Base-by-base conservation (phyloP, 2,888 invertebrate species). In the Phaonia tiefii region DNA sequence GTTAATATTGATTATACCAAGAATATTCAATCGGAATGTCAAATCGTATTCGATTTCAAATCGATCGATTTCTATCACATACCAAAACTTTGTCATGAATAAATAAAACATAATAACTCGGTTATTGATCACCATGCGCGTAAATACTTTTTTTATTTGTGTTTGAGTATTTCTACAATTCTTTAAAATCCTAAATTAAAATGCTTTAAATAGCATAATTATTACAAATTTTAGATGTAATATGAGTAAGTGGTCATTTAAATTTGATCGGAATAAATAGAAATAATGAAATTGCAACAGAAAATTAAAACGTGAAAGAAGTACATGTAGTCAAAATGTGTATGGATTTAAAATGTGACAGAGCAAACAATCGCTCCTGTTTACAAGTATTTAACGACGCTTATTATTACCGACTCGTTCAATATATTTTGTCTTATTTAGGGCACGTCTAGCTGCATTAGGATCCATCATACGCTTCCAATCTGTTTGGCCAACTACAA, bases 401-500 rank as follows among this genome's bases (percentile, higher is more conserved):
- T 86, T 86, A 3, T 86, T 82, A 44, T 90, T 91, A 72, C 90
- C 92, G 67, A 93, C 92, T 82, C 93, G 92, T 88, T 94, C 96
- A 85, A 97, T 96, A 91, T 97, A 98, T 92, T 98, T 98, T 84
- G 98, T 98, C 91, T 96, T 95, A 77, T 98, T 98, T 65, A 99
- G 94, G 13, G 98, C 98, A 86, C 95, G 94, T 86, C 95, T 94
- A 3, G 98, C 98, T 90, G 95, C 95, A 26, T 96, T 94, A 1
- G 97, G 96, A 91, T 98, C 98, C 91, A 97, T 97, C 95, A 98
- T 97, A 84, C 97, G 93, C 83, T 95, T 94, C 99, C 98, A 99
- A 90, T 99, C 96, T 0, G 98, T 98, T 88, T 98, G 98, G 0
- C 99, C 98, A 79, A 99, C 97, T 69, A 99, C 97, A 92, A 99